Evolutionary conservation across 2,113 vertebrate genomes (phyloP).

Genomic region (Toxotes chatareus): DNA sequence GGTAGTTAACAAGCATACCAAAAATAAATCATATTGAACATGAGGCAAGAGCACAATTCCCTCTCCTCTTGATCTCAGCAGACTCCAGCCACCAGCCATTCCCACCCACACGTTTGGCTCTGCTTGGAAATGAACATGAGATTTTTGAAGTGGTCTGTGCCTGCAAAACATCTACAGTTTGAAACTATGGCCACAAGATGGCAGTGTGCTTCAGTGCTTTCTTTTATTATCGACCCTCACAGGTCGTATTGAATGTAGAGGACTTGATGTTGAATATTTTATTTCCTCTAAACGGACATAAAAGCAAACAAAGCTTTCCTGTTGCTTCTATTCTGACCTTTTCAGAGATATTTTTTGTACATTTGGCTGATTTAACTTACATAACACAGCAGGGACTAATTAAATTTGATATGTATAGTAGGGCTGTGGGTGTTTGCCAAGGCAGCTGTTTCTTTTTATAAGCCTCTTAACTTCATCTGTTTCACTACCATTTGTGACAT

Average conservation of each 20-base stretch:
- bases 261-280: conserved; percentile 4
- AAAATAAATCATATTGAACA: not conserved
- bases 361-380: conserved; percentile 14
- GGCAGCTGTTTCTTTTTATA: conserved; percentile 52
- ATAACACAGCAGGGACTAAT: conserved; percentile 26
- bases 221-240: not conserved
- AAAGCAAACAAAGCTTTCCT: not conserved
- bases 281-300: not conserved
- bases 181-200: conserved; percentile 64
- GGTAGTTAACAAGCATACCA: not conserved
- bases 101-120: conserved; percentile 4
- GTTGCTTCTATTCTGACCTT: not conserved
- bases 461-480: conserved; percentile 38
- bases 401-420: conserved; percentile 22
- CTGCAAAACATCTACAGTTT: conserved; percentile 5
- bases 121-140: not conserved
- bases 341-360: not conserved
- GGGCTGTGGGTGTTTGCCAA: conserved; percentile 19
- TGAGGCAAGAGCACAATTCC: not conserved
- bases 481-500: conserved; percentile 39
- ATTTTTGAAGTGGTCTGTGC: not conserved
- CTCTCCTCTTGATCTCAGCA: conserved; percentile 10
- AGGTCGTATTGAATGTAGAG: not conserved
- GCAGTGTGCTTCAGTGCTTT: conserved; percentile 31
- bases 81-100: not conserved